Percentiles rank a stretch among this genome's conserved stretches.
Conservation (phyloP, 2,888 invertebrate species). For the Diachrysia chrysitis region DNA sequence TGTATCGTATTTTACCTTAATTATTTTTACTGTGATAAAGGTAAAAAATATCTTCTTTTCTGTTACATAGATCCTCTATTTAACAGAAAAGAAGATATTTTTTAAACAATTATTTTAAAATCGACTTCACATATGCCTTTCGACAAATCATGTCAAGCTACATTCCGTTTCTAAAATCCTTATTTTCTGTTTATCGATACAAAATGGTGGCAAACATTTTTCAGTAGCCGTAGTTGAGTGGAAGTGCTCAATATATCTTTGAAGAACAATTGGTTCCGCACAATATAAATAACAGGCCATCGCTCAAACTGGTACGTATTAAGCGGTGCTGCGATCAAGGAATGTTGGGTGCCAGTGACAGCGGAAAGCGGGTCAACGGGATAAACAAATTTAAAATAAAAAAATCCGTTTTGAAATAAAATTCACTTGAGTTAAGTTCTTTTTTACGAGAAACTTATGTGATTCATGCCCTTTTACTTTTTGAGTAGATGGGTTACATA, state of each 20-base stretch:
- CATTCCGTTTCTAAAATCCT: background rate
- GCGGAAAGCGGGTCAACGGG: conserved; percentile 24
- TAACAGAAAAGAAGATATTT: too few relatives aligned
- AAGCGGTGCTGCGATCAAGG: conserved; percentile 47
- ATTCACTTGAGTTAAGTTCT: too few relatives aligned
- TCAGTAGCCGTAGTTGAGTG: conserved; percentile 33
- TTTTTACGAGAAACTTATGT: too few relatives aligned
- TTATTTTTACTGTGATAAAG: too few relatives aligned
- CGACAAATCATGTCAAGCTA: background rate
- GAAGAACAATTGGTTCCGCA: conserved; percentile 71
- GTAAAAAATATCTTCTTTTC: too few relatives aligned
- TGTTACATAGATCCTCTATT: too few relatives aligned
- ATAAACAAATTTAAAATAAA: background rate
- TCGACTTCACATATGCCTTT: too few relatives aligned
- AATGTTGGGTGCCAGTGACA: conserved; percentile 30
- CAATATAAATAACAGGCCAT: conserved; percentile 72
- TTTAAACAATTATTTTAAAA: too few relatives aligned
- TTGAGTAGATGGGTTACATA: too few relatives aligned
- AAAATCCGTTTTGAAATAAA: background rate
- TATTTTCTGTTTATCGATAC: conserved; percentile 28
- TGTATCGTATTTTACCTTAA: too few relatives aligned
- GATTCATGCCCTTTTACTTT: too few relatives aligned
- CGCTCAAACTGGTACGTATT: conserved; percentile 64
- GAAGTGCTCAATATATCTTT: conserved; percentile 50
- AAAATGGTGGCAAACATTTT: conserved; percentile 34